These are phyloP conservation scores for Priocnemis perturbator DNA, from an alignment of 2,888 invertebrate genomes.

Conservation along the genomic window DNA sequence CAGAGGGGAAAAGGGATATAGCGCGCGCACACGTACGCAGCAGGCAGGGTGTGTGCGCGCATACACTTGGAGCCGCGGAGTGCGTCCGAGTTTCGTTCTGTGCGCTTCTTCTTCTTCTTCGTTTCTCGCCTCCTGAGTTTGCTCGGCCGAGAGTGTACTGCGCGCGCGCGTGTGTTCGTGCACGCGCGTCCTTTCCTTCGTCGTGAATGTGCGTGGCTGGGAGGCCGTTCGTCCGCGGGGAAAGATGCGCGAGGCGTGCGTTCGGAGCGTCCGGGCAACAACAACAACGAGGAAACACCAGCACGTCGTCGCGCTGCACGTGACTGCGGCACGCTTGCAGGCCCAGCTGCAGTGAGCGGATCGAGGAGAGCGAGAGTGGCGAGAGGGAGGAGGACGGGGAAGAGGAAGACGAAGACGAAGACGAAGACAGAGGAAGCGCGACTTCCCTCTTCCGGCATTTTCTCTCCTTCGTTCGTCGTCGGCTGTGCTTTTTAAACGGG, in stretches of 20 bases:
- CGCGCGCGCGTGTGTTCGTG: slow-evolving; percentile 27
- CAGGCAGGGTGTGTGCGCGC: slow-evolving; percentile 9
- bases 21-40: slow-evolving; percentile 3
- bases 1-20: no score
- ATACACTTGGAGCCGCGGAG: background rate
- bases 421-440: background rate
- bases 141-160: slow-evolving; percentile 6
- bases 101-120: background rate
- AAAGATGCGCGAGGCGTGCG: slow-evolving; percentile 50
- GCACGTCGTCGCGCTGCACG: slow-evolving; percentile 16
- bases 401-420: slow-evolving; percentile 18
- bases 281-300: slow-evolving; percentile 22
- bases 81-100: background rate
- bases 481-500: slow-evolving; percentile 12
- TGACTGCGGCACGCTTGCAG: slow-evolving; percentile 35
- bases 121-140: background rate
- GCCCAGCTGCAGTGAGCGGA: slow-evolving; percentile 50
- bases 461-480: background rate
- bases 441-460: no score
- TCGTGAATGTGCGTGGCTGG: slow-evolving; percentile 50
- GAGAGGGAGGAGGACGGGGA: slow-evolving; percentile 22
- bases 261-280: no score
- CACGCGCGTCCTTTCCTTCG: slow-evolving; percentile 15
- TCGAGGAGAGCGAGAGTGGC: slow-evolving; percentile 19
- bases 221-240: slow-evolving; percentile 41